Evolutionary conservation across 2,113 vertebrate species (phyloP), one percentile per base, ranked within the genome.

Genomic region (Thalassoma bifasciatum): DNA sequence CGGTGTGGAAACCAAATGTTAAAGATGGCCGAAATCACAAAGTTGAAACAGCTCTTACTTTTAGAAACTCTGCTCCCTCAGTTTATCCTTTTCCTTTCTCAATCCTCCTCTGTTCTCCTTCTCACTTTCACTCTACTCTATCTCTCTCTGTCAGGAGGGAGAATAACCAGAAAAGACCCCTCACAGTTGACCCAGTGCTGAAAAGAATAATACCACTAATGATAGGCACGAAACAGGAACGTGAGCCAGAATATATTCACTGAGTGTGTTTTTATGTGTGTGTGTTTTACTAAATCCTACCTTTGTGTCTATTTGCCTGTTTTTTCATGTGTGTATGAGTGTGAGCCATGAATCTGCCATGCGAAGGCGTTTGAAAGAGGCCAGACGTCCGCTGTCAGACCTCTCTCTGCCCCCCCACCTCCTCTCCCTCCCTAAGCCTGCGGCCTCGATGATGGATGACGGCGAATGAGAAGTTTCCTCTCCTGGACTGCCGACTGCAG

Each of bases 401-500:
- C 52, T 81, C 87, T 81, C 83, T 87, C 81, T 79, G 80, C 87
- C 86, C 86, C 80, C 82, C 82, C 53, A 65, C 64, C 75, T 13
- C 34, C 42, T 17, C 67, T 58, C 7, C 50, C 73, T 54, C 72
- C 76, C 61, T 64, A 64, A 16, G n/a, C 84, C 67, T 75, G 69
- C 77, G n/a, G 50, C 61, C 61, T 10, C 81, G 66, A 93, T 94
- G 93, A 94, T 92, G 91, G 93, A 94, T 94, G 92, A 92, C 42
- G 83, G 75, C 63, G 89, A 91, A 94, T 89, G 79, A 94, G 89
- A 94, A 91, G 92, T 93, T 94, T 92, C 93, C 92, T 94, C 91
- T 93, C 88, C 82, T 87, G 88, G 89, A 90, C 91, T 86, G 88
- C 86, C 40, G 83, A 84, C 74, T 78, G 75, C 77, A 83, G 84